A percentile compares a stretch with the other conserved stretches of the same genome.
Evolutionary conservation across 2,888 invertebrate genomes (phyloP).

Genomic region (Tholera decimalis): DNA sequence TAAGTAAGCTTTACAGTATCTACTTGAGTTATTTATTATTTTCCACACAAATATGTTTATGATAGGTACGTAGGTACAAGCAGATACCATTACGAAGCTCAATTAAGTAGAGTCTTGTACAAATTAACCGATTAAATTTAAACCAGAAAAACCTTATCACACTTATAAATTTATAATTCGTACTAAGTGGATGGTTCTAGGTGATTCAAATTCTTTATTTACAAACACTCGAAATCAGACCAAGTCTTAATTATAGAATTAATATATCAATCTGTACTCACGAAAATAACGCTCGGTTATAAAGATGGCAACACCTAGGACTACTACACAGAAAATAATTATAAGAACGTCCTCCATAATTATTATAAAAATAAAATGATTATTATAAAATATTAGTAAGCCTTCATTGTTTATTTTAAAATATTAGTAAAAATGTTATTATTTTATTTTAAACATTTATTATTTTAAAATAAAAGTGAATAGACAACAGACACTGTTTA

Average conservation of each 20-base stretch:
- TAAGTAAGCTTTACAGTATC: too few species aligned
- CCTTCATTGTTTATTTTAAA: not conserved
- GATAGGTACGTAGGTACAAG: too few species aligned
- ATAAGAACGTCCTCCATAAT: not conserved
- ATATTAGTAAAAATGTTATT: too few species aligned
- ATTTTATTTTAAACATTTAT: too few species aligned
- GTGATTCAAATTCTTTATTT: not conserved
- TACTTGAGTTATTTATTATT: too few species aligned
- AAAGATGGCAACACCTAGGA: not conserved
- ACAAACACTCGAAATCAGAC: not conserved
- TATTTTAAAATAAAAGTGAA: not conserved
- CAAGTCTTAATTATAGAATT: fast-evolving
- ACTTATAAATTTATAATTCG: too few species aligned
- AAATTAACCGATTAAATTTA: too few species aligned
- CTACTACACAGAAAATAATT: not conserved
- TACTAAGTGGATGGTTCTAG: not conserved
- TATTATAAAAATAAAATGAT: not conserved
- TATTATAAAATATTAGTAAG: not conserved
- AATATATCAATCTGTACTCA: not conserved
- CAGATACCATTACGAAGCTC: too few species aligned
- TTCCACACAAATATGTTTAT: too few species aligned
- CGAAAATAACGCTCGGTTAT: not conserved
- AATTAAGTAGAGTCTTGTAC: too few species aligned
- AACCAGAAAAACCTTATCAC: too few species aligned
- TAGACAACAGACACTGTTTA: not conserved